Conservation (phyloP, 2,113 vertebrate species). For the Dromaius novaehollandiae region DNA sequence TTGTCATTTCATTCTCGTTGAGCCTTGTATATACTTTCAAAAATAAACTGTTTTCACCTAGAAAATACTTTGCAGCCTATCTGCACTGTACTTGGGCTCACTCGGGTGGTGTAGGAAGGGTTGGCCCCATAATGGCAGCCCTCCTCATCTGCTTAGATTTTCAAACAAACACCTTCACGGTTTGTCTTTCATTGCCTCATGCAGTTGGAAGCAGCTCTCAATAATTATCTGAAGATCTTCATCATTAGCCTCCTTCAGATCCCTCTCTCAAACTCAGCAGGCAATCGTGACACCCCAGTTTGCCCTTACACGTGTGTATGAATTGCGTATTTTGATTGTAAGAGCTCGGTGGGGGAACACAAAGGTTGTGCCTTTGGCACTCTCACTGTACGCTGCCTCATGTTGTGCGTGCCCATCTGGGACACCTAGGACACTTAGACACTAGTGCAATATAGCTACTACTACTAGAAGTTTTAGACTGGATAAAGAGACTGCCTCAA, state of each 20-base stretch:
- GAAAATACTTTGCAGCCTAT: neutral
- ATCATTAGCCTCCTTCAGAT: neutral
- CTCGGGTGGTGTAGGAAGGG: neutral
- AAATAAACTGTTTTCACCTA: neutral
- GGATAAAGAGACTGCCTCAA: neutral
- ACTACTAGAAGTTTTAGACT: neutral
- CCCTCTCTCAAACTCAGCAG: neutral
- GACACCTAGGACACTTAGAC: neutral
- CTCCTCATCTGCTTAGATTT: neutral
- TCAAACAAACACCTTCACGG: rapidly evolving
- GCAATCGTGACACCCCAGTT: neutral
- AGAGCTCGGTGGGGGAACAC: neutral
- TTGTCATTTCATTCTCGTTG: neutral
- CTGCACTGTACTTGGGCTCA: rapidly evolving
- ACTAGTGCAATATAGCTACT: neutral
- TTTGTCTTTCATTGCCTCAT: neutral
- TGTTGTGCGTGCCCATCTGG: neutral
- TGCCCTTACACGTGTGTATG: neutral
- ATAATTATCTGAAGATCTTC: neutral
- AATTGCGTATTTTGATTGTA: neutral
- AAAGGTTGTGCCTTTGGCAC: neutral
- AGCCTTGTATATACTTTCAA: neutral
- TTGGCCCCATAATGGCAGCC: neutral
- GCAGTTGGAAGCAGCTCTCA: neutral
- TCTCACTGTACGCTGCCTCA: neutral